Evolutionary conservation across 2,797 vertebrate genomes (phyloP).

Genomic region (Novumbra hubbsi): DNA sequence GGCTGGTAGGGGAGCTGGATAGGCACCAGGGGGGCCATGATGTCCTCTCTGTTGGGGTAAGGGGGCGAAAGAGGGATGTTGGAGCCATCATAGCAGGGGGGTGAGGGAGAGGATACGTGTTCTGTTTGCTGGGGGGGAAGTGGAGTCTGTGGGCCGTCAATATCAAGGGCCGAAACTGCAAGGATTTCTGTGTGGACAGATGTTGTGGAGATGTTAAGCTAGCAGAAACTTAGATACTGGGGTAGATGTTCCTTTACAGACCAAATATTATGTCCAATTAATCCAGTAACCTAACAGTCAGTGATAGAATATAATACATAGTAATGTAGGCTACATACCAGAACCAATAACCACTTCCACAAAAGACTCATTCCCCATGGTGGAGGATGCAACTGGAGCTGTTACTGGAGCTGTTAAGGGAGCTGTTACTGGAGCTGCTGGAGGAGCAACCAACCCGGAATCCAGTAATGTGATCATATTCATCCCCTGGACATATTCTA

Average conservation of each 20-base stretch:
- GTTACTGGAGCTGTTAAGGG: background rate
- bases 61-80: conserved; percentile 30
- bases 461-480: conserved; percentile 54
- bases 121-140: background rate
- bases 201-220: background rate
- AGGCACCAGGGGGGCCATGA: conserved; percentile 36
- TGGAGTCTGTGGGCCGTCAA: background rate
- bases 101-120: background rate
- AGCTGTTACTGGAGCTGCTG: background rate
- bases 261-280: background rate
- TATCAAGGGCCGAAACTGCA: background rate
- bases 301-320: background rate
- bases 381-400: background rate
- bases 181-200: conserved; percentile 33
- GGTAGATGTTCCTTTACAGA: background rate
- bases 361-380: conserved; percentile 34
- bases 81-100: background rate
- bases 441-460: conserved; percentile 23
- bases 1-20: conserved; percentile 42
- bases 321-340: conserved; percentile 44
- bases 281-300: background rate
- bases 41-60: conserved; percentile 38
- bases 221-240: background rate
- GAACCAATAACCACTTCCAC: conserved; percentile 65
- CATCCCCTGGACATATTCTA: conserved; percentile 66